phyloP scores from a whole-genome alignment of 2,113 vertebrate species.

The Struthio camelus region DNA sequence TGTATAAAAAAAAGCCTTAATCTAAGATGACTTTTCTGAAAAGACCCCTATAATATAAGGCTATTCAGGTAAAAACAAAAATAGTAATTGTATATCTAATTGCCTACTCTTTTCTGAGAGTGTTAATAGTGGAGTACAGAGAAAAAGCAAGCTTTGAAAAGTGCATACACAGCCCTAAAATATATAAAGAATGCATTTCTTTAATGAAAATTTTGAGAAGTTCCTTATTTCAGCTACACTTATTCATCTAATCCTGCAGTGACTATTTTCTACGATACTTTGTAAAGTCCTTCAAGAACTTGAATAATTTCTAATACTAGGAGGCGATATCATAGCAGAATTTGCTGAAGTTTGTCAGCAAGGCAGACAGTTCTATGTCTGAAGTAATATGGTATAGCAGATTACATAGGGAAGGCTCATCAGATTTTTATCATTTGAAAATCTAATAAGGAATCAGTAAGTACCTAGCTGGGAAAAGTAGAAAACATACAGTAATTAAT shows the following conservation, averaged over 20 bases:
- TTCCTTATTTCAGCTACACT: background rate
- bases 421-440: background rate
- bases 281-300: background rate
- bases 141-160: background rate
- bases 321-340: background rate
- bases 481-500: constrained; percentile 37
- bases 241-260: background rate
- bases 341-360: background rate
- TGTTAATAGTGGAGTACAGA: background rate
- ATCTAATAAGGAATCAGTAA: constrained; percentile 25
- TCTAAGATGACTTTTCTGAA: background rate
- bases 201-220: background rate
- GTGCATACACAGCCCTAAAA: background rate
- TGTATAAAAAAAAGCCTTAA: background rate
- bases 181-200: background rate
- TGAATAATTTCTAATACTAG: background rate
- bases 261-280: background rate
- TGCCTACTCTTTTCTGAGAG: background rate
- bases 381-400: background rate
- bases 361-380: background rate
- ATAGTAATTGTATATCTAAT: background rate
- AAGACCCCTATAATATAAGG: background rate
- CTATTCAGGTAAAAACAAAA: background rate
- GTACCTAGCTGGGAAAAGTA: constrained; percentile 13
- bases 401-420: background rate